Evolutionary conservation across 2,888 invertebrate species (phyloP).

Genomic region (Apocheima hispidaria): DNA sequence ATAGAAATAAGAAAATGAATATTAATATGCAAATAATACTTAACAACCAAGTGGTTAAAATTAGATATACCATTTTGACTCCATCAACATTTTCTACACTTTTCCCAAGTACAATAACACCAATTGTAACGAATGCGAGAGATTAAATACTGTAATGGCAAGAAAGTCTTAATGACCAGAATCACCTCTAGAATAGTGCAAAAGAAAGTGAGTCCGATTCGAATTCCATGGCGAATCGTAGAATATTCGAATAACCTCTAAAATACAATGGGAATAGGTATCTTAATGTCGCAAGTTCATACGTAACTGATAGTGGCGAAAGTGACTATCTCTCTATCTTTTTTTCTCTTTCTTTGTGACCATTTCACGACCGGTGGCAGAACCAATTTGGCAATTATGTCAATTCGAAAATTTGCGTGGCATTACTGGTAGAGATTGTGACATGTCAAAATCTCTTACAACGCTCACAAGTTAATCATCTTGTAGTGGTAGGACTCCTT

Average conservation of each 20-base stretch:
- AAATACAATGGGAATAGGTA: slow-evolving; percentile 1
- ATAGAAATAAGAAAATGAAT: neutral
- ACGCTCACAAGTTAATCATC: too few species aligned
- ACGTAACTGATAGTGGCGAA: too few species aligned
- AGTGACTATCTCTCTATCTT: too few species aligned
- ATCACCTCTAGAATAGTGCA: slow-evolving; percentile 17
- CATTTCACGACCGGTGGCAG: too few species aligned
- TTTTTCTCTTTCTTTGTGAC: too few species aligned
- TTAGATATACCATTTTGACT: too few species aligned
- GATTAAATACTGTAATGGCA: slow-evolving; percentile 36
- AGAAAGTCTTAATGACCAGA: slow-evolving; percentile 36
- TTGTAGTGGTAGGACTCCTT: too few species aligned
- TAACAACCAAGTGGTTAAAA: neutral
- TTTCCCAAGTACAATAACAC: slow-evolving; percentile 32
- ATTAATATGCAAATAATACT: slow-evolving; percentile 6
- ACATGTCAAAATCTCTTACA: too few species aligned
- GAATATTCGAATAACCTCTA: slow-evolving; percentile 23
- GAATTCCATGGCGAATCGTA: slow-evolving; percentile 30
- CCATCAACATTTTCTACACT: slow-evolving; percentile 26
- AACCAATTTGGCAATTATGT: too few species aligned
- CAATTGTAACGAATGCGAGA: slow-evolving; percentile 33
- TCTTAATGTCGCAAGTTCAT: neutral
- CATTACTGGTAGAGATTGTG: too few species aligned
- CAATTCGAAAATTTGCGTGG: too few species aligned
- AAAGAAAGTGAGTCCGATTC: slow-evolving; percentile 40